These are phyloP conservation scores for Etheostoma spectabile DNA, from an alignment of 2,113 vertebrate genomes.

Conservation along the genomic window DNA sequence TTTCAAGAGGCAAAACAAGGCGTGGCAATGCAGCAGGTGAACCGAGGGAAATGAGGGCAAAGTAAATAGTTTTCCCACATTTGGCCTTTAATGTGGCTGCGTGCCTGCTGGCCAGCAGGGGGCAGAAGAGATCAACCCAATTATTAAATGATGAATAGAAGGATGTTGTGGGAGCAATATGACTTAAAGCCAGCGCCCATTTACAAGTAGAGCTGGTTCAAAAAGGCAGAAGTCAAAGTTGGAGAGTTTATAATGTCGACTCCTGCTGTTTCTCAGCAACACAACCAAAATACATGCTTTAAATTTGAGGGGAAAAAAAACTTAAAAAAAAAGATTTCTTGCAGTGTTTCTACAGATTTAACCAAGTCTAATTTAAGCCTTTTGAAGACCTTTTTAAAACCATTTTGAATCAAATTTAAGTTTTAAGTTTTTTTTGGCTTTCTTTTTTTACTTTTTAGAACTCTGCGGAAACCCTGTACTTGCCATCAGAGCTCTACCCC, in stretches of 20 bases:
- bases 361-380: no score
- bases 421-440: no score
- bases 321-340: no score
- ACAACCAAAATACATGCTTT: background rate
- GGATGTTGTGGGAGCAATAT: background rate
- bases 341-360: no score
- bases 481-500: no score
- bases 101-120: constrained; percentile 43
- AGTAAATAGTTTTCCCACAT: background rate
- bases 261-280: background rate
- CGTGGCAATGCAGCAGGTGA: background rate
- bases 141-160: background rate
- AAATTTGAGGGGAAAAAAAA: background rate
- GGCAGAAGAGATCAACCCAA: constrained; percentile 27
- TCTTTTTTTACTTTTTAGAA: no score
- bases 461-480: no score
- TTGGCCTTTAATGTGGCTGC: background rate
- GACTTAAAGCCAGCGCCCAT: no score
- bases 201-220: background rate
- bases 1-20: background rate
- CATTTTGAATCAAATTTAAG: no score
- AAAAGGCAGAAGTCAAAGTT: background rate
- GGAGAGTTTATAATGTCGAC: background rate
- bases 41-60: background rate
- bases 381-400: no score